phyloP scores from a whole-genome alignment of 2,113 vertebrate species.

The Ceratotherium simum region DNA sequence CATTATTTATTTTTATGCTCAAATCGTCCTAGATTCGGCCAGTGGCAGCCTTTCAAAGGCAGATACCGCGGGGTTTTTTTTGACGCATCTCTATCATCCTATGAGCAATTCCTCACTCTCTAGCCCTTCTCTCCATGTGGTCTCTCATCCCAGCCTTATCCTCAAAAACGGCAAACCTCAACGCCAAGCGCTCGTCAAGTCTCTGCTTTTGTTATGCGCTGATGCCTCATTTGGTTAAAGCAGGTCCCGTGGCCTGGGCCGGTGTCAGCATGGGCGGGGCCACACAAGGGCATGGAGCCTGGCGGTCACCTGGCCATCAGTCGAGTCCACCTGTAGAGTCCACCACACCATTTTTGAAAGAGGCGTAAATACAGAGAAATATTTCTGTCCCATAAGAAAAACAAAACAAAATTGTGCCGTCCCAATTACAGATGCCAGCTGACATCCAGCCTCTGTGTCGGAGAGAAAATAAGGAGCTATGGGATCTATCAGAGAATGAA shows the following conservation, averaged over 20 bases:
- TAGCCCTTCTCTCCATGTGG: background rate
- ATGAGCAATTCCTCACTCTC: background rate
- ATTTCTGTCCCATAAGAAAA: background rate
- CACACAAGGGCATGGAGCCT: background rate
- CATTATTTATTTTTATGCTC: background rate
- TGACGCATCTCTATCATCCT: fast-evolving
- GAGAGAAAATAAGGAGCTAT: background rate
- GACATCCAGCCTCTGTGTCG: no score
- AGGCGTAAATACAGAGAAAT: background rate
- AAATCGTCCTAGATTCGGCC: background rate
- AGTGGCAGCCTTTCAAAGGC: background rate
- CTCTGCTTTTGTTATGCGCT: background rate
- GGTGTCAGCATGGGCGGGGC: background rate
- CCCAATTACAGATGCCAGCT: background rate
- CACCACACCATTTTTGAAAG: background rate
- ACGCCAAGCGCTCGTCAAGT: fast-evolving
- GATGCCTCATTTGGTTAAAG: background rate
- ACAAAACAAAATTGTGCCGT: background rate
- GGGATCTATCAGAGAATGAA: fast-evolving
- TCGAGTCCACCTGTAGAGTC: no score
- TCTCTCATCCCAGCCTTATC: background rate
- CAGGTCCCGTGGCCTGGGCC: background rate
- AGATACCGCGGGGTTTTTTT: background rate
- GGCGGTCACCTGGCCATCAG: no score
- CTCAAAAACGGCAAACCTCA: background rate